Evolutionary conservation across 2,113 vertebrate species (phyloP).

Genomic region (Malurus cyaneus): DNA sequence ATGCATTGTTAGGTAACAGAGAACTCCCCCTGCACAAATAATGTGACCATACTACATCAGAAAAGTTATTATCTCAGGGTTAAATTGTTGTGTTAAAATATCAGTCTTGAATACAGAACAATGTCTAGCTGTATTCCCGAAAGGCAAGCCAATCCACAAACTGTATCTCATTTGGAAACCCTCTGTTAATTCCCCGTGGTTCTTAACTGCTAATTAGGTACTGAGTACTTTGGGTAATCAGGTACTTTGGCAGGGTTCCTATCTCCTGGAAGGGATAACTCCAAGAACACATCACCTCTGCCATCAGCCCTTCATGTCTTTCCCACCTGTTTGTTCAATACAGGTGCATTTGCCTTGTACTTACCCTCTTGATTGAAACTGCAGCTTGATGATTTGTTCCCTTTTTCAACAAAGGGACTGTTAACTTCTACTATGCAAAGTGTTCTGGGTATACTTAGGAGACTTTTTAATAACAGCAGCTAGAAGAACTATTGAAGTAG

Average conservation of each 20-base stretch:
- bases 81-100: not conserved
- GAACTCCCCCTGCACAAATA: not conserved
- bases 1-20: not conserved
- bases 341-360: not conserved
- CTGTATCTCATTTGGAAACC: not conserved
- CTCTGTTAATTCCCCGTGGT: not conserved
- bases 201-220: not conserved
- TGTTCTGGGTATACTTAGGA: not conserved
- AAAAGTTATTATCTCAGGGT: not conserved
- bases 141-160: not conserved
- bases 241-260: not conserved
- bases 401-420: constrained; percentile 32
- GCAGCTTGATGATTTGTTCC: not conserved
- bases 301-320: not conserved
- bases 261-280: not conserved
- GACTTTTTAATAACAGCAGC: constrained; percentile 25
- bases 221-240: not conserved
- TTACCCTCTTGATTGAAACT: not conserved
- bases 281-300: not conserved
- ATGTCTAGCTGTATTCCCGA: not conserved
- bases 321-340: not conserved
- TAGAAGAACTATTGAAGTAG: not conserved
- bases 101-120: not conserved
- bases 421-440: constrained; percentile 29
- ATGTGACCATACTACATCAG: not conserved